These are phyloP conservation scores for Drosophila pseudoobscura DNA, from an alignment of 1,140 invertebrate species.

Conservation along the genomic window DNA sequence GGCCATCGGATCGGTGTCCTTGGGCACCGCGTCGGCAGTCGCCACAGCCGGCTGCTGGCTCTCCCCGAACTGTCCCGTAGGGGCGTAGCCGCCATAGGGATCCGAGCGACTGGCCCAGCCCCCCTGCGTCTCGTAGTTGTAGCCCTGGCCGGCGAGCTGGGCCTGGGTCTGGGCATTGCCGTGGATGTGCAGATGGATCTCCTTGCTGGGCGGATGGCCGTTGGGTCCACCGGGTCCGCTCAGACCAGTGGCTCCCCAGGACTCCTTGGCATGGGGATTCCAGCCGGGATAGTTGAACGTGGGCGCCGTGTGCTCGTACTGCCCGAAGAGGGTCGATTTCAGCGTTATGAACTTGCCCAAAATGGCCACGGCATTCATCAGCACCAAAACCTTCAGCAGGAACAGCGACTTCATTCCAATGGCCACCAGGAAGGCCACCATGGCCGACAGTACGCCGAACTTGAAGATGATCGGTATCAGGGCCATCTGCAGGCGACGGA, in stretches of 20 bases:
- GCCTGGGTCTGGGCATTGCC: conserved; percentile 65
- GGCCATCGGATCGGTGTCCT: conserved; percentile 62
- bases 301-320: conserved; percentile 63
- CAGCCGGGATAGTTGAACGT: conserved; percentile 70
- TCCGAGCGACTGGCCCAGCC: conserved; percentile 73
- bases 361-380: conserved; percentile 76
- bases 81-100: conserved; percentile 66
- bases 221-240: conserved; percentile 8
- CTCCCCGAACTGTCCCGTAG: conserved; percentile 48
- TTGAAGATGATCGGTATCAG: conserved; percentile 84
- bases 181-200: conserved; percentile 81
- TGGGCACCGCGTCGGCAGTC: conserved; percentile 53
- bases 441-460: conserved; percentile 84
- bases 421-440: conserved; percentile 83
- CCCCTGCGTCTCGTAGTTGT: conserved; percentile 50
- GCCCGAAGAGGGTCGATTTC: conserved; percentile 62
- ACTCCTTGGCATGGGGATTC: conserved; percentile 64
- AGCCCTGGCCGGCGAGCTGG: conserved; percentile 51
- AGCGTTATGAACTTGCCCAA: conserved; percentile 74
- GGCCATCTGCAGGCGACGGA: conserved; percentile 83
- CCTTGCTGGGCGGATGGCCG: conserved; percentile 66
- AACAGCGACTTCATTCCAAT: conserved; percentile 84
- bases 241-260: conserved; percentile 54
- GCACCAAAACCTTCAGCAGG: conserved; percentile 81
- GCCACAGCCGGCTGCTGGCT: conserved; percentile 9